phyloP scores from a whole-genome alignment of 2,113 vertebrate genomes.

The Theristicus caerulescens region DNA sequence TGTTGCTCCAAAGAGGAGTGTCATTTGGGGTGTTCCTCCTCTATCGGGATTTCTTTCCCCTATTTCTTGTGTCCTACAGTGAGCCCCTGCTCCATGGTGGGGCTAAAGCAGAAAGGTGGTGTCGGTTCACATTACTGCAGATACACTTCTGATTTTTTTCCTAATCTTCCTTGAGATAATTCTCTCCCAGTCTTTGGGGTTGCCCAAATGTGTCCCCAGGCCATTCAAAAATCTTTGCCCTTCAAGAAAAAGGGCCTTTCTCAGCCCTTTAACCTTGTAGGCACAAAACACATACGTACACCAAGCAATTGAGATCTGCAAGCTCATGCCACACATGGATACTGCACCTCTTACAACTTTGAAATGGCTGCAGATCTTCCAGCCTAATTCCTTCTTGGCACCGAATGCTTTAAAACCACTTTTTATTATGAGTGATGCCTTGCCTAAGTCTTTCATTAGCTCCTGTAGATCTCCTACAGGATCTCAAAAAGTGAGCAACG shows the following conservation, averaged over 20 bases:
- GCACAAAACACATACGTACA: not conserved
- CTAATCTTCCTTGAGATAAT: not conserved
- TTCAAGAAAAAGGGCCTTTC: not conserved
- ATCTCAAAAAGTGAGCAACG: constrained; percentile 12
- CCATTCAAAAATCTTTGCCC: not conserved
- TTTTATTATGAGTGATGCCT: constrained; percentile 7
- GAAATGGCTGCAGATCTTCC: not conserved
- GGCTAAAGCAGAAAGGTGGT: not conserved
- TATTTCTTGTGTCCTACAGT: not conserved
- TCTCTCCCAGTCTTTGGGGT: not conserved
- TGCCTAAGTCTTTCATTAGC: not conserved
- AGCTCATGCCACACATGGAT: not conserved
- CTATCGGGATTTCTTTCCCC: not conserved
- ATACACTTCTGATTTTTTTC: not conserved
- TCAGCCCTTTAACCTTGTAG: not conserved
- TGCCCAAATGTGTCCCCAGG: not conserved
- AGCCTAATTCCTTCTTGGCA: not conserved
- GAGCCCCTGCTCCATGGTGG: not conserved
- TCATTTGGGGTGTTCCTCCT: not conserved
- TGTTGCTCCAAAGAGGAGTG: not conserved
- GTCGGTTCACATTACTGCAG: not conserved
- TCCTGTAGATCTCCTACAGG: constrained; percentile 16
- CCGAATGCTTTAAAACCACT: not conserved
- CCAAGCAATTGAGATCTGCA: not conserved
- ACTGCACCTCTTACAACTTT: not conserved